Percentiles rank a stretch among this genome's conserved stretches.
These are phyloP conservation scores for Pipra filicauda DNA, from an alignment of 2,113 vertebrate genomes.

Conservation along the genomic window DNA sequence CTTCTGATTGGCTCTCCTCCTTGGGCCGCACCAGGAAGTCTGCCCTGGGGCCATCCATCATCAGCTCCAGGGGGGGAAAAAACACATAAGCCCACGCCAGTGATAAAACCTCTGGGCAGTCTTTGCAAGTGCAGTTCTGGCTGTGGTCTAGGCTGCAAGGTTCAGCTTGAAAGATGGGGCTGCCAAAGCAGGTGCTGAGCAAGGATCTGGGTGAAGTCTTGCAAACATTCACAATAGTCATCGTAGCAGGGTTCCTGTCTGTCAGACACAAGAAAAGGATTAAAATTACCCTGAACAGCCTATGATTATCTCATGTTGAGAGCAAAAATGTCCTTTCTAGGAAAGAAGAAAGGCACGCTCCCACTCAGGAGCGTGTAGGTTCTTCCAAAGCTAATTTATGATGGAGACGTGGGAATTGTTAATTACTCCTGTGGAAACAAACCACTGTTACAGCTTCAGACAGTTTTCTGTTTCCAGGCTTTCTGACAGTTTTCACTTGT, in stretches of 20 bases:
- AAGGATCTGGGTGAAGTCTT: not conserved
- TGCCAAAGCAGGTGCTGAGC: not conserved
- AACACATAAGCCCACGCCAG: no score
- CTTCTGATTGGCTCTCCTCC: no score
- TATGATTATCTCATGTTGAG: not conserved
- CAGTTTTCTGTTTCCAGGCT: not conserved
- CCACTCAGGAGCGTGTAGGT: not conserved
- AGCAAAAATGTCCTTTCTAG: not conserved
- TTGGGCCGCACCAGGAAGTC: no score
- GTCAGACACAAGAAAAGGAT: not conserved
- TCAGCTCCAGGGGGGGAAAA: no score
- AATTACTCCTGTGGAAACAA: not conserved
- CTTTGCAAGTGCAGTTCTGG: not conserved
- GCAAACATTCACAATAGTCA: fast-evolving
- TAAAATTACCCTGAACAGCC: not conserved
- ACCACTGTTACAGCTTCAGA: not conserved
- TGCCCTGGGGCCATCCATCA: no score
- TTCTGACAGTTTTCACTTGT: not conserved
- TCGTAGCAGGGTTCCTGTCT: not conserved
- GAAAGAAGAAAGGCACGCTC: not conserved
- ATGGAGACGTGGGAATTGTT: not conserved
- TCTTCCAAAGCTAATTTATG: not conserved
- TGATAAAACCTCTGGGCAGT: not conserved
- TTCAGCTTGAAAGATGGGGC: not conserved
- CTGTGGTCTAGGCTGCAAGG: not conserved